Evolutionary conservation across 1,140 invertebrate species (phyloP).

Genomic region (Potamilus streckersoni): DNA sequence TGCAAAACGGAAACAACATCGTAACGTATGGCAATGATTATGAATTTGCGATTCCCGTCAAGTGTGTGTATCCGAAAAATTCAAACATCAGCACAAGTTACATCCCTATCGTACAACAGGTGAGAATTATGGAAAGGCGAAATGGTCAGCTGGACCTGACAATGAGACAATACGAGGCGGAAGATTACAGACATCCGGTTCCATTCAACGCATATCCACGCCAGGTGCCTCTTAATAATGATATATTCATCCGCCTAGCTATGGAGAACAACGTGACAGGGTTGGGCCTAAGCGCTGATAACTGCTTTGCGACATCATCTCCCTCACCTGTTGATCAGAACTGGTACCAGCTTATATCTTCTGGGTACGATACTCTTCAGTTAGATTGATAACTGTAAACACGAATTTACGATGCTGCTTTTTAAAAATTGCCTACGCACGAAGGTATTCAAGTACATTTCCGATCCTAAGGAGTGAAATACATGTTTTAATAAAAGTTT

Average conservation of each 20-base stretch:
- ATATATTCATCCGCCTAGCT: slow-evolving; percentile 20
- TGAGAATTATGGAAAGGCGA: slow-evolving; percentile 22
- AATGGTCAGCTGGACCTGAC: slow-evolving; percentile 17
- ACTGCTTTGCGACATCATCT: slow-evolving; percentile 23
- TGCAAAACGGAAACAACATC: neutral
- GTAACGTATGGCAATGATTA: slow-evolving; percentile 20
- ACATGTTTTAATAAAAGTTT: no score
- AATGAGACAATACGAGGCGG: slow-evolving; percentile 14
- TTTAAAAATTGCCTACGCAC: no score
- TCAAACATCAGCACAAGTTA: slow-evolving; percentile 16
- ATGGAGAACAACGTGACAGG: slow-evolving; percentile 4
- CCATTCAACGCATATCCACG: slow-evolving; percentile 10
- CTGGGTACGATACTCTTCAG: slow-evolving; percentile 6
- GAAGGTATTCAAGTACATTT: no score
- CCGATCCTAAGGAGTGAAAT: no score
- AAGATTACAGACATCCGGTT: neutral
- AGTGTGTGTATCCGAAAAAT: slow-evolving; percentile 17
- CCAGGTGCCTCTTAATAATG: slow-evolving; percentile 45
- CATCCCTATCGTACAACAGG: slow-evolving; percentile 19
- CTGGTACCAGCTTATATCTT: slow-evolving; percentile 20
- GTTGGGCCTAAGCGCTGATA: slow-evolving; percentile 10
- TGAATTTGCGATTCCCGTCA: slow-evolving; percentile 24
- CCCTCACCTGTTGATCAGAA: slow-evolving; percentile 15
- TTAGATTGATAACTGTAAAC: no score
- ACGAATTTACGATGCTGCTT: no score